A percentile compares a stretch with the other conserved stretches of the same genome.
These are phyloP conservation scores for Petrophora chlorosata DNA, from an alignment of 2,888 invertebrate species.

Conservation along the genomic window DNA sequence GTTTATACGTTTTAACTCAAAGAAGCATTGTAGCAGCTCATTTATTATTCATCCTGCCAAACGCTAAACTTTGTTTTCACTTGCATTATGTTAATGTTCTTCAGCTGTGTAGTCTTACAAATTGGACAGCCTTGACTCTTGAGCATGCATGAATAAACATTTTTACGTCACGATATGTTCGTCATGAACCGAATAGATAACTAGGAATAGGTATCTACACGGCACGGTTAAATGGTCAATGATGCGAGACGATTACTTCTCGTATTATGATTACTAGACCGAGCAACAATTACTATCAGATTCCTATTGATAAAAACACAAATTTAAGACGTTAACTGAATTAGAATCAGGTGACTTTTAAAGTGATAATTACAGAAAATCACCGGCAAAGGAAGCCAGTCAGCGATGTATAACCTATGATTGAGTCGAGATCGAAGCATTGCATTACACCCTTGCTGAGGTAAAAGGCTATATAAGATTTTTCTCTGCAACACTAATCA, in stretches of 20 bases:
- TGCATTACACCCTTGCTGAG: constrained; percentile 17
- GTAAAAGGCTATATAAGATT: constrained; percentile 4
- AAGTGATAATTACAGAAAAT: too few relatives aligned
- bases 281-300: constrained; percentile 26
- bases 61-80: too few relatives aligned
- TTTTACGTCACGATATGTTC: constrained; percentile 23
- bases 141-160: constrained; percentile 22
- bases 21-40: too few relatives aligned
- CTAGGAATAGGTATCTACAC: constrained; percentile 14
- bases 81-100: too few relatives aligned
- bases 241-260: constrained; percentile 25
- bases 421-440: constrained; percentile 9
- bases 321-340: not conserved
- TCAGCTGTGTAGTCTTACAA: too few relatives aligned
- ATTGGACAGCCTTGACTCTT: constrained; percentile 17
- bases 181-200: constrained; percentile 25
- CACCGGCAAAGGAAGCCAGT: not conserved
- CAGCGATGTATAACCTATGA: not conserved
- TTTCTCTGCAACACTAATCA: constrained; percentile 7
- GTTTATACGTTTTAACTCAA: too few relatives aligned
- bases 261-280: constrained; percentile 36
- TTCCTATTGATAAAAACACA: constrained; percentile 8
- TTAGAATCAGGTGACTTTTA: not conserved
- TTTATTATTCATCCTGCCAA: too few relatives aligned
- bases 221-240: constrained; percentile 16